Percentiles rank a stretch among this genome's conserved stretches.
phyloP scores from a whole-genome alignment of 1,140 invertebrate species.

The Idris sp. region DNA sequence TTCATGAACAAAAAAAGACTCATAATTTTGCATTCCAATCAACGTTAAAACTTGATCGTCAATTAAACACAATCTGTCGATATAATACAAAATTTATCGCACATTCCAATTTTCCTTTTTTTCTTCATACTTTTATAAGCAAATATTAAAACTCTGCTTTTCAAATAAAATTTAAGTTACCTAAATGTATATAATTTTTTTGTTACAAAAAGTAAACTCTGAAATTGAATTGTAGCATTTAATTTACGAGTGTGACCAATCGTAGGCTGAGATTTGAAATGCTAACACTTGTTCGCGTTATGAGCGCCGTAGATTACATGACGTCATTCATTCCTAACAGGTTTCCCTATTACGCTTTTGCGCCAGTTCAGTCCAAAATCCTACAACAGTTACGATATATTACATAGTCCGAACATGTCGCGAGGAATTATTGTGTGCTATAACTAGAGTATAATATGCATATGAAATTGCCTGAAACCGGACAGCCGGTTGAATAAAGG shows the following conservation, averaged over 20 bases:
- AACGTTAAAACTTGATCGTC: too few relatives aligned
- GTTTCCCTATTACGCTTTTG: constrained; percentile 59
- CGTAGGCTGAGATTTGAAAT: constrained; percentile 37
- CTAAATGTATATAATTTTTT: too few relatives aligned
- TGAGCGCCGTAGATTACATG: constrained; percentile 57
- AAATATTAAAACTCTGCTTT: too few relatives aligned
- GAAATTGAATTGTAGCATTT: too few relatives aligned
- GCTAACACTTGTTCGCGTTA: constrained; percentile 52
- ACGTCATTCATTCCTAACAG: constrained; percentile 58
- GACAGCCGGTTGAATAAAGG: constrained; percentile 17
- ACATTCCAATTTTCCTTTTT: not conserved
- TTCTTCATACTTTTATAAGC: too few relatives aligned
- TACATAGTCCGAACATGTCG: constrained; percentile 64
- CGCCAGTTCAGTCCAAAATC: constrained; percentile 62
- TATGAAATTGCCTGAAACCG: constrained; percentile 38
- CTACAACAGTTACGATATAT: constrained; percentile 60
- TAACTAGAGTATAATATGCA: constrained; percentile 66
- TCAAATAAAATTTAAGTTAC: too few relatives aligned
- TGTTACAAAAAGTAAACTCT: too few relatives aligned
- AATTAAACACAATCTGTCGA: constrained; percentile 9
- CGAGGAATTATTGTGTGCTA: constrained; percentile 49
- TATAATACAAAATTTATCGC: constrained; percentile 1
- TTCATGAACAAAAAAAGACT: too few relatives aligned
- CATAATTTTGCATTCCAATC: too few relatives aligned
- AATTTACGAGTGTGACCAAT: constrained; percentile 13